These are phyloP conservation scores for Prosapia bicincta DNA, from an alignment of 2,888 invertebrate genomes.

Conservation along the genomic window DNA sequence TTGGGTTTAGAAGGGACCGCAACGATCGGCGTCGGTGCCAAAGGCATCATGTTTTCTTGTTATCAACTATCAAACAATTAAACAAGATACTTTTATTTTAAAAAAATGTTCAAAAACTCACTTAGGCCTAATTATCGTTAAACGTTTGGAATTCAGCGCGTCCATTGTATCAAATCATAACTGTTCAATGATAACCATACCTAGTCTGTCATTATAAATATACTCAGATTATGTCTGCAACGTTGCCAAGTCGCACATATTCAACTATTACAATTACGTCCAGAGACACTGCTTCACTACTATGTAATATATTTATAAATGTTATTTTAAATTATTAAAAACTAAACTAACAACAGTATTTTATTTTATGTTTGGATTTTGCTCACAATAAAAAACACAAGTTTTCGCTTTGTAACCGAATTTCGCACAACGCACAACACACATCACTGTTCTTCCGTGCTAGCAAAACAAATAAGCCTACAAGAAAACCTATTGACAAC, in stretches of 20 bases:
- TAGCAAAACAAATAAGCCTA: background rate
- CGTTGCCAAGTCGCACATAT: too few relatives aligned
- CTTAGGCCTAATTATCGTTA: background rate
- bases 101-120: background rate
- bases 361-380: background rate
- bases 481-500: background rate
- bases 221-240: too few relatives aligned
- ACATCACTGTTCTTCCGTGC: background rate
- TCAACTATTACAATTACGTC: too few relatives aligned
- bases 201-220: too few relatives aligned
- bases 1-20: conserved; percentile 90
- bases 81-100: background rate
- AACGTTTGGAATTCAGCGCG: background rate
- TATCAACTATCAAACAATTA: background rate
- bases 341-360: background rate
- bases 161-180: background rate
- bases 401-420: background rate
- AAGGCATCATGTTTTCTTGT: conserved; percentile 77
- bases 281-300: too few relatives aligned
- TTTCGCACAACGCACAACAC: background rate
- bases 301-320: too few relatives aligned
- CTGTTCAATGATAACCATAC: too few relatives aligned
- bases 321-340: too few relatives aligned
- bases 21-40: conserved; percentile 90
- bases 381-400: background rate